Evolutionary conservation across 2,888 invertebrate genomes (phyloP), one percentile per base, ranked within the genome.

Genomic region (Seladonia tumulorum): DNA sequence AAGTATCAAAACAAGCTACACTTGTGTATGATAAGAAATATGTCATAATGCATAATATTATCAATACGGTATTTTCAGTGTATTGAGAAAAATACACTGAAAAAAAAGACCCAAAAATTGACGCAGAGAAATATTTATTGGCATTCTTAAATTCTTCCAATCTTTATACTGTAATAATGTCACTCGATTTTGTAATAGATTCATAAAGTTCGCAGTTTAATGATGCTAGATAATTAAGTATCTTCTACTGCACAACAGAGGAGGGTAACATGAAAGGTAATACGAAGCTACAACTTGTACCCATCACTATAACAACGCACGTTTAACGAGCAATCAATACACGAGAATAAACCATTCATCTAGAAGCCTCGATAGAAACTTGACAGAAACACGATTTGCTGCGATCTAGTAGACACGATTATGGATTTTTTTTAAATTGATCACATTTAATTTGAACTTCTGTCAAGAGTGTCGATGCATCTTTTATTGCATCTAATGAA

Each of bases 281-380:
- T 57, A 57, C 10, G 16, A 66, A 66, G 35, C 18, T 35, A 66
- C 66, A 18, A 39, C 22, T 1, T 22, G 35, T 49, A 10, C 49
- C 42, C 53, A 68, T 68, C 39, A 25, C 53, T 79, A 49, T n/a
- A 57, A n/a, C 16, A 39, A 42, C 57, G 42, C 14, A 66, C 57
- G 76, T 86, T 73, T 87, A 87, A 79, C 84, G 29, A 68, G 35
- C 63, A 83, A 87, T 87, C 87, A 79, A 87, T 87, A 72, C 73
- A 39, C 8, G 35, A 14, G 42, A 53, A 78, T 81, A 77, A 76
- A 81, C 71, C 60, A 60, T 70, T 82, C 35, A 72, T 42, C 57
- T 35, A n/a, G 70, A 45, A n/a, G 45, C 35, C 22, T 35, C 94
- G 93, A 97, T 97, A n/a, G 49, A 77, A 77, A 70, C 39, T n/a